Conservation (phyloP, 2,113 vertebrate genomes). For the Albula glossodonta region DNA sequence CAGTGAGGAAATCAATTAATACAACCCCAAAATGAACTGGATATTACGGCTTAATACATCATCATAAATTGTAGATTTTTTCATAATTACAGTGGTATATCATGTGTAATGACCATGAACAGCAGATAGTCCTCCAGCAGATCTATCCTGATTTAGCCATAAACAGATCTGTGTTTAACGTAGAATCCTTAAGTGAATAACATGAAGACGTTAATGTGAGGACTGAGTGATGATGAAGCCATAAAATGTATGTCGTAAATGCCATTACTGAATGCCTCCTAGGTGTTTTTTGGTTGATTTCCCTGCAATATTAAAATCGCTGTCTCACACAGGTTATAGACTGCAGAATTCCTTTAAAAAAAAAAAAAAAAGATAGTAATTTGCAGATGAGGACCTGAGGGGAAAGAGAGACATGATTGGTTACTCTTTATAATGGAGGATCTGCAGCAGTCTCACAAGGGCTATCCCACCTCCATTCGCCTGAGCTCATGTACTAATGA, state of each 20-base stretch:
- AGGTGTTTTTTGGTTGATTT: not conserved
- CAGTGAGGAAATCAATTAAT: too few species aligned
- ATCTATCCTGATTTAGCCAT: too few species aligned
- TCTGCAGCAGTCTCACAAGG: not conserved
- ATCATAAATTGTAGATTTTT: too few species aligned
- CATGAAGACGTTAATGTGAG: not conserved
- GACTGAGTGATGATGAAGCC: not conserved
- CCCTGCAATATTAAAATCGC: not conserved
- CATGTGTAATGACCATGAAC: too few species aligned
- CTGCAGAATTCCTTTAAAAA: not conserved
- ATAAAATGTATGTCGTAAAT: not conserved
- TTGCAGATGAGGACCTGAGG: not conserved
- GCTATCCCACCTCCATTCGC: not conserved
- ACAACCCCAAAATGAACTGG: too few species aligned
- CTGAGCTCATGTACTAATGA: too few species aligned
- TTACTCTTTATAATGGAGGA: not conserved
- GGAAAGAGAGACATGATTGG: not conserved
- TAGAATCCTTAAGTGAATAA: not conserved
- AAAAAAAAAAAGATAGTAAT: not conserved
- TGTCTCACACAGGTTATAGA: not conserved
- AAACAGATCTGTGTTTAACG: too few species aligned
- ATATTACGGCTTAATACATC: too few species aligned
- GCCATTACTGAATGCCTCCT: not conserved
- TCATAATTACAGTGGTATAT: too few species aligned
- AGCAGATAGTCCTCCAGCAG: too few species aligned